Evolutionary conservation across 1,140 invertebrate species (phyloP).

Genomic region (Camponotus vicinus): DNA sequence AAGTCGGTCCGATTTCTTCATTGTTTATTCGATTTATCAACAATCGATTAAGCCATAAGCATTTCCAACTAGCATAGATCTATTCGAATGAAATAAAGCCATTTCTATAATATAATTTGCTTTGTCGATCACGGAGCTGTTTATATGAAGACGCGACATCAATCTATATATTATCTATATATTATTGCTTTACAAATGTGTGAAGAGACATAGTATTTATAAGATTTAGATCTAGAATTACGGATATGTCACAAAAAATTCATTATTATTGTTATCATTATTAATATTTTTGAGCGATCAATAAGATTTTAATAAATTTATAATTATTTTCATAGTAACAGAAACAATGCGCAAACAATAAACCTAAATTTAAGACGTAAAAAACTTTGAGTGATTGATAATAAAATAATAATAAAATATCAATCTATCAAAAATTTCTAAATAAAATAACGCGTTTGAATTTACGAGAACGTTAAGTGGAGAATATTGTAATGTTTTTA

Average conservation of each 20-base stretch:
- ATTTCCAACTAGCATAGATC: neutral
- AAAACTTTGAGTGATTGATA: neutral
- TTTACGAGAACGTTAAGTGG: neutral
- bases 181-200: neutral
- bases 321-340: neutral
- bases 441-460: neutral
- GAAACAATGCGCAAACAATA: neutral
- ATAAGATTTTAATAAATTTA: neutral
- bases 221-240: neutral
- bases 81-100: neutral
- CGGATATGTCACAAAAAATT: neutral
- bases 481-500: neutral
- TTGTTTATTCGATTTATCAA: too few relatives aligned
- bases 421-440: neutral
- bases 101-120: neutral
- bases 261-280: too few relatives aligned
- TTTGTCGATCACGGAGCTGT: neutral
- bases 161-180: too few relatives aligned
- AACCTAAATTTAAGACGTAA: neutral
- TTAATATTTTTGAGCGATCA: too few relatives aligned
- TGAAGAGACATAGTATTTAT: neutral
- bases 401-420: slow-evolving; percentile 3
- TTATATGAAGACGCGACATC: neutral
- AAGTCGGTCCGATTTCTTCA: neutral
- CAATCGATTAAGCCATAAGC: neutral